Evolutionary conservation across 2,797 vertebrate species (phyloP), one percentile per base, ranked within the genome.

Genomic region (Enteromius anoplus): DNA sequence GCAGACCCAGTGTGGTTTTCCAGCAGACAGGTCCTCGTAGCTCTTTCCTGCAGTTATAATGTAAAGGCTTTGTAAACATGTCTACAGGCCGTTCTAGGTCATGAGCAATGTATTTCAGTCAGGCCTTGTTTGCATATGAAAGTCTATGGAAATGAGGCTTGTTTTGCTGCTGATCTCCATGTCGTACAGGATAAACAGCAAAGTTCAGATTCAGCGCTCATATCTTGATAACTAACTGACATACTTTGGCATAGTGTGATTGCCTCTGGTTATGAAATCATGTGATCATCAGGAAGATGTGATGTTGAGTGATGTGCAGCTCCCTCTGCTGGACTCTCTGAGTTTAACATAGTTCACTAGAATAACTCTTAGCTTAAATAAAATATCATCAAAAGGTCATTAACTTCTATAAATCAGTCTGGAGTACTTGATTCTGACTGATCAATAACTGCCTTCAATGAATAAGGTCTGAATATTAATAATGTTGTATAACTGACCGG

Each of bases 231-330:
- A 17, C 2, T 19, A 5, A 14, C 42, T 71, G 69, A 29, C 45
- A 71, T 5, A 49, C 69, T 19, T 71, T 5, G 42, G 29, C 19
- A 21, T 71, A 17, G 29, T 26, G 0, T 10, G 42, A 71, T 29
- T 2, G 2, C 10, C 4, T n/a, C 10, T 5, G 65, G 4, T 68
- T 45, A 26, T 49, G 23, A 71, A 29, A 71, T 3, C 62, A 9
- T 26, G 55, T 23, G 53, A 58, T 32, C 12, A 29, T 26, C 17
- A 4, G 29, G 1, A 15, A 7, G 29, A 65, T 65, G 3, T 29
- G 4, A 1, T 10, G 23, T 10, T 19, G 3, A 47, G 0, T 4
- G 26, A 23, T 0, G 0, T 23, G 17, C 68, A 2, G 7, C 14
- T 6, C 42, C 42, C 26, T 23, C 68, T 47, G 7, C 23, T 71